Conservation (phyloP, 1,140 invertebrate species). For the Cotesia chilonis region DNA sequence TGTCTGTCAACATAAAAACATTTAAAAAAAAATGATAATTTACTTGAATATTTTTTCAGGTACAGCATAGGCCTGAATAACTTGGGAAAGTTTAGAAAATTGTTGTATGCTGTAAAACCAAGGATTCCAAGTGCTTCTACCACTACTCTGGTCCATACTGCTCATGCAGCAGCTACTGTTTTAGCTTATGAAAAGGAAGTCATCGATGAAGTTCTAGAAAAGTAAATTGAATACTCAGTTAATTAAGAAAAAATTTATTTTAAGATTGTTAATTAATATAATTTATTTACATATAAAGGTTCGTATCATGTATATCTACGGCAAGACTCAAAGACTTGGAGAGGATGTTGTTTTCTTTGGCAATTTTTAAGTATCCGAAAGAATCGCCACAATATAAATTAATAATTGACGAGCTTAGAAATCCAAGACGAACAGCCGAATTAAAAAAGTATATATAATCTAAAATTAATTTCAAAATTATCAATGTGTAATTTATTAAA, state of each 20-base stretch:
- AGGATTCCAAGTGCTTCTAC: slow-evolving; percentile 52
- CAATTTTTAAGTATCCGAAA: slow-evolving; percentile 63
- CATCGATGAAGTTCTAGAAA: slow-evolving; percentile 54
- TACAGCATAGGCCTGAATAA: slow-evolving; percentile 9
- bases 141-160: slow-evolving; percentile 65
- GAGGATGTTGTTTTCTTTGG: slow-evolving; percentile 65
- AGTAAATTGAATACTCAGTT: slow-evolving; percentile 45
- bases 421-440: slow-evolving; percentile 61
- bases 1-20: no score
- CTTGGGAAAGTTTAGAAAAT: neutral
- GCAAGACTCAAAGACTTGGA: slow-evolving; percentile 73
- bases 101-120: slow-evolving; percentile 29
- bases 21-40: neutral
- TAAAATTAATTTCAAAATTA: neutral
- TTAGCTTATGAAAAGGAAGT: slow-evolving; percentile 57
- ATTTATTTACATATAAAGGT: slow-evolving; percentile 33
- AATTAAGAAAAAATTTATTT: neutral
- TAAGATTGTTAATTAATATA: slow-evolving; percentile 26
- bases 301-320: slow-evolving; percentile 45
- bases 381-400: slow-evolving; percentile 58
- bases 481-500: neutral
- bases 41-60: slow-evolving; percentile 31
- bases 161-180: slow-evolving; percentile 63
- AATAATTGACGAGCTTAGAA: slow-evolving; percentile 63
- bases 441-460: slow-evolving; percentile 47